These are phyloP conservation scores for Heterochromis multidens DNA, from an alignment of 2,113 vertebrate genomes.

Conservation along the genomic window DNA sequence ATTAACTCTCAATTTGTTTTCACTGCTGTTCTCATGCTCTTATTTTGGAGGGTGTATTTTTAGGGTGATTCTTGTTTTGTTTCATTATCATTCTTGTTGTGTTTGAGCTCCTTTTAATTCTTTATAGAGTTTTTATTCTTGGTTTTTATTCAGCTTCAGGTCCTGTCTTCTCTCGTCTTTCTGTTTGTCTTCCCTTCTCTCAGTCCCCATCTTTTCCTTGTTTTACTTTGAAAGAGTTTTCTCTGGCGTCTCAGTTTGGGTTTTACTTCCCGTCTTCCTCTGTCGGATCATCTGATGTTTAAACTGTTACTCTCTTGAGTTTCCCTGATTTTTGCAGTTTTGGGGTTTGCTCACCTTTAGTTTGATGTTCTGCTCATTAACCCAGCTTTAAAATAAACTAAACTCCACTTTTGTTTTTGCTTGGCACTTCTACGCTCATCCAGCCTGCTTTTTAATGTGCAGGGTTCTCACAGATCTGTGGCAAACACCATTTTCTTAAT, in stretches of 20 bases:
- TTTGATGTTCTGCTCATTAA: not conserved
- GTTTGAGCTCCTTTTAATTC: not conserved
- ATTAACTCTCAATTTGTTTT: accelerated
- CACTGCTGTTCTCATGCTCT: not conserved
- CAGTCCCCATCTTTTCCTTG: not conserved
- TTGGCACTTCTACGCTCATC: not conserved
- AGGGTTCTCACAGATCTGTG: not conserved
- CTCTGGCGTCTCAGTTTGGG: not conserved
- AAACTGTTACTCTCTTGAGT: not conserved
- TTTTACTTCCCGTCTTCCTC: not conserved
- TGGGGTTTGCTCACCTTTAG: not conserved
- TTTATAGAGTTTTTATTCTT: not conserved
- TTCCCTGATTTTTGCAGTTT: not conserved
- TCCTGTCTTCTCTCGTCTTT: not conserved
- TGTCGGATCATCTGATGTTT: not conserved
- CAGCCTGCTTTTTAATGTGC: not conserved
- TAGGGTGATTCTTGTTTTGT: not conserved
- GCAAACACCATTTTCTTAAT: not conserved
- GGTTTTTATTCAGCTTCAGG: not conserved
- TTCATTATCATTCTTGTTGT: not conserved
- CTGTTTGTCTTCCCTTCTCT: not conserved
- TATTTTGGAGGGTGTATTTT: not conserved
- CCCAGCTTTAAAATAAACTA: not conserved
- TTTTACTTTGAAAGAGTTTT: not conserved
- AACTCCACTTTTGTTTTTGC: not conserved